Conservation (phyloP, 2,888 invertebrate genomes). For the Mimumesa dahlbomi region DNA sequence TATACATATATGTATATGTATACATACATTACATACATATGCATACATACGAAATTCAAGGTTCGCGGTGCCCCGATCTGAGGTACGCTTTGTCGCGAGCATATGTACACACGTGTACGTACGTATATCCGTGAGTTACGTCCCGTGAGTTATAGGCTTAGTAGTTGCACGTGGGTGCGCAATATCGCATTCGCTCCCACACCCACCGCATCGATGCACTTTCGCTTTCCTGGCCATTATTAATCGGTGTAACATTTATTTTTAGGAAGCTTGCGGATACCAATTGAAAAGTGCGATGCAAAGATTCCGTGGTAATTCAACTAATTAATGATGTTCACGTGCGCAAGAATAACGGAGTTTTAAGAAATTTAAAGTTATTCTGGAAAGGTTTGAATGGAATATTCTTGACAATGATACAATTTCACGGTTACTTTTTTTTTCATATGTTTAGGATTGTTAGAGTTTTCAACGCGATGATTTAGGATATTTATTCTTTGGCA, state of each 20-base stretch:
- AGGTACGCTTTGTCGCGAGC: slow-evolving; percentile 44
- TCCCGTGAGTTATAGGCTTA: slow-evolving; percentile 58
- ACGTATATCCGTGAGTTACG: background rate
- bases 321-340: no score
- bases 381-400: slow-evolving; percentile 21
- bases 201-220: slow-evolving; percentile 59
- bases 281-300: no score
- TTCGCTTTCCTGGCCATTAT: slow-evolving; percentile 43
- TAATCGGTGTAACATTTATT: background rate
- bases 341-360: no score
- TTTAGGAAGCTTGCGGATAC: background rate
- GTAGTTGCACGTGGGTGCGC: slow-evolving; percentile 64
- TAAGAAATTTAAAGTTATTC: no score
- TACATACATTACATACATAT: background rate
- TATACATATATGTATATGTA: background rate
- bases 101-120: background rate
- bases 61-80: slow-evolving; percentile 39
- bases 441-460: background rate
- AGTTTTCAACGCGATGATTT: slow-evolving; percentile 35
- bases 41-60: slow-evolving; percentile 8
- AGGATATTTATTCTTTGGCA: slow-evolving; percentile 34
- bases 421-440: slow-evolving; percentile 4
- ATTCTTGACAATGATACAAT: slow-evolving; percentile 26
- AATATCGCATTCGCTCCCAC: slow-evolving; percentile 66
- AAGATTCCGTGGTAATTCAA: no score